Evolutionary conservation across 2,113 vertebrate genomes (phyloP).

Genomic region (Heterocephalus glaber): DNA sequence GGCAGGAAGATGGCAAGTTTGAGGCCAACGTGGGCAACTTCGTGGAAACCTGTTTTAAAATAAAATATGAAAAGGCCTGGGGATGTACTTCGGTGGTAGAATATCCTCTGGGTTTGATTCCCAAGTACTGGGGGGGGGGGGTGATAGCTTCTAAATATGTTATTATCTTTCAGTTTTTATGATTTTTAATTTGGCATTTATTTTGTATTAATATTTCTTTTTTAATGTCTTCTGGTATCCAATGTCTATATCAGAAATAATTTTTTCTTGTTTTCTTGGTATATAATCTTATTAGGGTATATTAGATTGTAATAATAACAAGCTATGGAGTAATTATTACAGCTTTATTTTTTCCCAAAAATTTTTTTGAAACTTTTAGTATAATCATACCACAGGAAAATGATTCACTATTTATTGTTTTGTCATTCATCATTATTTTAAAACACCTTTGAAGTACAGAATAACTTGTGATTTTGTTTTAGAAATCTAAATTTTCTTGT

Average conservation of each 20-base stretch:
- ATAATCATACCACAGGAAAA: background rate
- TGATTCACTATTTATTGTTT: background rate
- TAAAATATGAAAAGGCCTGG: background rate
- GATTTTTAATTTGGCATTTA: background rate
- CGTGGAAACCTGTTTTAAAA: no score
- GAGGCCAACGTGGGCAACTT: no score
- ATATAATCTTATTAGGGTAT: background rate
- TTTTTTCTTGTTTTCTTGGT: background rate
- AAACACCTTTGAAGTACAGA: background rate
- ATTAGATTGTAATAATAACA: background rate
- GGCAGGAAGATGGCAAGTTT: no score
- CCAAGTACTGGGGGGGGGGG: background rate
- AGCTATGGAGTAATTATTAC: background rate
- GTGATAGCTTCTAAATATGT: background rate
- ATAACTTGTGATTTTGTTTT: background rate
- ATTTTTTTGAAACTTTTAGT: background rate
- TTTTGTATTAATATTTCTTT: constrained; percentile 30
- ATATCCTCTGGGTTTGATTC: background rate
- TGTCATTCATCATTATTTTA: background rate
- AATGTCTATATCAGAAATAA: background rate
- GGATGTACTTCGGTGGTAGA: background rate
- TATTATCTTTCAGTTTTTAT: background rate
- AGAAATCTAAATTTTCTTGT: background rate
- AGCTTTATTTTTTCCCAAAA: background rate
- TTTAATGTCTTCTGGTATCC: background rate